Percentiles rank a stretch among this genome's conserved stretches.
Evolutionary conservation across 2,888 invertebrate genomes (phyloP).

Genomic region (Stegana nigrithorax): DNA sequence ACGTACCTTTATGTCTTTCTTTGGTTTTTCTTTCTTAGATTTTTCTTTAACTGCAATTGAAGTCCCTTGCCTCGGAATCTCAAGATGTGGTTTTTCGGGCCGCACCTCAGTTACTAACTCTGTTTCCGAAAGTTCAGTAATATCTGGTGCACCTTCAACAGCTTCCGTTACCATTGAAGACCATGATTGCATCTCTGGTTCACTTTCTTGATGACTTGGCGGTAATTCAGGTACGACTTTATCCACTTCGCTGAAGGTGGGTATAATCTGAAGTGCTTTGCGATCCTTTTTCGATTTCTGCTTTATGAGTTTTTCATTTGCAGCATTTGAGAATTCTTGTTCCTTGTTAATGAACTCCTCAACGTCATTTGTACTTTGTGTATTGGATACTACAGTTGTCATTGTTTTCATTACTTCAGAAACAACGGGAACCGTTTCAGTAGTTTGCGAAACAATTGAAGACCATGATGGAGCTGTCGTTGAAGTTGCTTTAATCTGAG

Average conservation of each 20-base stretch:
- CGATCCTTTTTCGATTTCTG: neutral
- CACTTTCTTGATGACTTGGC: too few species aligned
- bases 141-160: neutral
- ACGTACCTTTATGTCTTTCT: neutral
- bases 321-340: neutral
- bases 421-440: neutral
- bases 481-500: too few species aligned
- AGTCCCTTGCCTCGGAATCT: too few species aligned
- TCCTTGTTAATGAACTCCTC: neutral
- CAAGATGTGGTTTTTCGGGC: too few species aligned
- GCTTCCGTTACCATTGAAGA: conserved; percentile 34
- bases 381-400: too few species aligned
- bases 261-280: too few species aligned
- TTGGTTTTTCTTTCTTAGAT: neutral
- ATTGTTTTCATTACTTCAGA: too few species aligned
- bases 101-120: conserved; percentile 1
- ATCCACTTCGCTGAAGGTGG: too few species aligned
- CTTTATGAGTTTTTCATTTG: neutral
- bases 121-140: neutral
- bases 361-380: neutral
- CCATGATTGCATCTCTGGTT: conserved; percentile 24
- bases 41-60: neutral
- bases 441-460: too few species aligned
- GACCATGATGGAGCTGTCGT: too few species aligned
- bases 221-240: too few species aligned